Evolutionary conservation across 2,113 vertebrate genomes (phyloP), one percentile per base, ranked within the genome.

Genomic region (Boleophthalmus pectinirostris): DNA sequence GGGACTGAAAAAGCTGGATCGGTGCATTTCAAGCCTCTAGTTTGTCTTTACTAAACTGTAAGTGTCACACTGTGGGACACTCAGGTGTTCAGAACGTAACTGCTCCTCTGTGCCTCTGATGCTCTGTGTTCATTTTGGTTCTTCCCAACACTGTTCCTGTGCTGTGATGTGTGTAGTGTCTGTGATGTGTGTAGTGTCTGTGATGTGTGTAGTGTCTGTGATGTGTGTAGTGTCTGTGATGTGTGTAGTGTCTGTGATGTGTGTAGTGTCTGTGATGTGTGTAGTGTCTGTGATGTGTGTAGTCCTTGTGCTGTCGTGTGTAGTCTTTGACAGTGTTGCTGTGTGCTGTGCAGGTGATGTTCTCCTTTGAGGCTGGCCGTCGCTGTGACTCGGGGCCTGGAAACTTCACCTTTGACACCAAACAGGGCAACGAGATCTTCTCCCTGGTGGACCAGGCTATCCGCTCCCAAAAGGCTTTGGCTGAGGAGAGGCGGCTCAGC

Each of bases 371-470:
- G 89, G 97, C 97, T 0, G 97, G 98, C 21, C 94, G 97, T 5
- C 95, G 97, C 70, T 99, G 98, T 0, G 93, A 96, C 15, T 99
- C 97, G 0, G 98, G 98, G 18, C 95, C 97, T 0, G 98, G 98
- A 1, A 99, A 95, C 87, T 99, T 99, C 92, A 98, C 96, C 69
- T 99, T 99, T 11, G 97, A 99, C 85, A 99, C 97, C 0, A 95
- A 95, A 77, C 95, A 98, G 79, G 98, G 98, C 61, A 98, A 98
- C 0, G 97, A 98, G 80, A 96, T 99, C 85, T 99, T 99, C 82
- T 89, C 77, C 46, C 91, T 97, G 20, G 96, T 99, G 66, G 97
- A 99, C 88, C 90, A 90, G 3, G 95, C 96, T 38, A 99, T 99
- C 86, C 93, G 91, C 54, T 94, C 92, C 33, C 97, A 98, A 88